phyloP scores from a whole-genome alignment of 2,113 vertebrate species.

The Chunga burmeisteri region DNA sequence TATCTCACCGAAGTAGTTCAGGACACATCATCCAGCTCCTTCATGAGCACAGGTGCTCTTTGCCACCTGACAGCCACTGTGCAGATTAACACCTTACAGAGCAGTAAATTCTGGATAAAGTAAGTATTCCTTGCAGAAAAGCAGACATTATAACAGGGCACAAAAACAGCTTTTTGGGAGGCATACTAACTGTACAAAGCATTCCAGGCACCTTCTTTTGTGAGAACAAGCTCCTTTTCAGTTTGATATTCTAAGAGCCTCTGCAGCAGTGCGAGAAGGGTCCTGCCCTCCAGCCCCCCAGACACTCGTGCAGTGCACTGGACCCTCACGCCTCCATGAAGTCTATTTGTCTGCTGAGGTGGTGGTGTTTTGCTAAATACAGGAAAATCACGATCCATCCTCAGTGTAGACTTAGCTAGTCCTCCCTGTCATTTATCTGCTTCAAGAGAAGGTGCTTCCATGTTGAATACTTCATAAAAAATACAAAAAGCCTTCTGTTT shows the following conservation, averaged over 20 bases:
- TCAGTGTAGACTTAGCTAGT: background rate
- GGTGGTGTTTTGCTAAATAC: background rate
- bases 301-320: background rate
- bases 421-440: background rate
- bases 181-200: background rate
- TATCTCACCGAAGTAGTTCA: background rate
- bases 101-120: background rate
- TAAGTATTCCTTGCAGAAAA: background rate
- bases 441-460: background rate
- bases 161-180: background rate
- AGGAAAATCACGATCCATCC: background rate
- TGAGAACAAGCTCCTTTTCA: background rate
- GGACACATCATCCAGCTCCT: fast-evolving
- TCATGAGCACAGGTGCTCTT: background rate
- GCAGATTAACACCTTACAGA: background rate
- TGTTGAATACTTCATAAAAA: background rate
- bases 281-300: too few relatives aligned
- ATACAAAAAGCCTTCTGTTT: background rate
- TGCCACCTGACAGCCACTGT: background rate
- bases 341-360: background rate
- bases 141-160: background rate
- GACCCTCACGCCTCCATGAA: background rate
- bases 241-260: background rate
- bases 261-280: background rate
- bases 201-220: background rate